Base-by-base conservation (phyloP, 1,140 invertebrate genomes). In the Laupala kohalensis region DNA sequence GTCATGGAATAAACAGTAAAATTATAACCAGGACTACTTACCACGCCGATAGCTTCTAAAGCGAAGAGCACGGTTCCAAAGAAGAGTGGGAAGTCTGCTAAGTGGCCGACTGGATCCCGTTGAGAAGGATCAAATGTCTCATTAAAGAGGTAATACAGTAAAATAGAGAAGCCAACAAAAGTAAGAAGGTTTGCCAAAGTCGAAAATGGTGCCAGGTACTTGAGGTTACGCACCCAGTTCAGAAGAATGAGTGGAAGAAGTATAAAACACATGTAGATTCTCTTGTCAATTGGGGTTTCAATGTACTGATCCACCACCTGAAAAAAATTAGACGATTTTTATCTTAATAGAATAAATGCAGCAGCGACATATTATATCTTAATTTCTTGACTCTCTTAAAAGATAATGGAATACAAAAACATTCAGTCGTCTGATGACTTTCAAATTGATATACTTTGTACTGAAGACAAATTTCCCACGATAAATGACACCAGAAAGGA, bases 11-110 rank as follows among this genome's bases (percentile, higher is more conserved):
- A 13, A 12, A 62, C 12, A 62, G 53, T 62, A 62, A 12, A 62
- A n/a, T n/a, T n/a, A 53, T 53, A 2, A 19, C 12, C 1, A 23
- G n/a, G 12, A 23, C 26, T 64, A 81, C 79, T 83, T 78, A 86
- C 84, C 68, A 89, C 83, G 28, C 87, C 88, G 72, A 93, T 92
- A n/a, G 90, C 90, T 82, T 92, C 91, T 73, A 92, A 84, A 1
- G 91, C 88, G 78, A 90, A 93, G 2, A 93, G 80, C 0, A 89
- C 90, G 0, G 89, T 92, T 4, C 91, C 90, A 76, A 93, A 91
- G 75, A 86, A 90, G 0, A 90, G 79, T 4, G 73, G 74, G 15
- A 76, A 12, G 85, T 86, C 79, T 71, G 78, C 69, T 0, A 83
- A 74, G 5, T 82, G 74, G 27, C 85, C 87, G 67, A 87, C 75